phyloP scores from a whole-genome alignment of 23 tunicate species.

The Trididemnum nubilum region DNA sequence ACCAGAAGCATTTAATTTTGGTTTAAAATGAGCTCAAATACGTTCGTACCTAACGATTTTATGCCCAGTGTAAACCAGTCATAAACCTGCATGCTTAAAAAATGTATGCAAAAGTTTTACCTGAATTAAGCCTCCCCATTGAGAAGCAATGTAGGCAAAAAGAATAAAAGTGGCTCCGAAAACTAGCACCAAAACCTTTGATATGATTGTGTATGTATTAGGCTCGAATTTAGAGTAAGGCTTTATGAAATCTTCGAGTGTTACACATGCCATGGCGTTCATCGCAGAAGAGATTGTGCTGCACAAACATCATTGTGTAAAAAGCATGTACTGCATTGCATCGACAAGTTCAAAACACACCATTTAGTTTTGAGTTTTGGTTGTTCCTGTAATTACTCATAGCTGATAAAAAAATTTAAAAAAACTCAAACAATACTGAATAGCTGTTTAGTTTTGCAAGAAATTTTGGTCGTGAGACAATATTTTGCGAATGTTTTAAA shows the following conservation, averaged over 20 bases:
- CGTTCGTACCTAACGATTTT: too few species aligned
- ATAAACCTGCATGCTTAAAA: too few species aligned
- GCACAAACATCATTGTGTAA: too few species aligned
- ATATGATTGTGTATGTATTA: constrained; percentile 40
- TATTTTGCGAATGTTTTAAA: too few species aligned
- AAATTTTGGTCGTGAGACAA: too few species aligned
- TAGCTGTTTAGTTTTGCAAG: too few species aligned
- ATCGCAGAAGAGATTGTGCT: constrained; percentile 95
- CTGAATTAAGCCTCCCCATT: constrained; percentile 76
- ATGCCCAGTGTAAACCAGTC: too few species aligned
- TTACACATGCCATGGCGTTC: constrained; percentile 96
- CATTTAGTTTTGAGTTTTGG: not conserved
- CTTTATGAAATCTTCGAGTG: constrained; percentile 82
- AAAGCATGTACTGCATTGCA: not conserved
- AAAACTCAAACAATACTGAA: too few species aligned
- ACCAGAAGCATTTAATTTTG: too few species aligned
- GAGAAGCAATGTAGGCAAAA: constrained; percentile 83
- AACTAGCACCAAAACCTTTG: constrained; percentile 50
- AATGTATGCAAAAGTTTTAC: too few species aligned
- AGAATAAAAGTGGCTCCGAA: constrained; percentile 61
- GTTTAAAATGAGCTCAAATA: too few species aligned
- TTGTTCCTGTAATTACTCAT: not conserved
- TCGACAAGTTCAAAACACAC: not conserved
- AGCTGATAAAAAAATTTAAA: too few species aligned
- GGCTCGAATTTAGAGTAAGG: constrained; percentile 74